Conservation (phyloP, 2,113 vertebrate species). For the Ascaphus truei region DNA sequence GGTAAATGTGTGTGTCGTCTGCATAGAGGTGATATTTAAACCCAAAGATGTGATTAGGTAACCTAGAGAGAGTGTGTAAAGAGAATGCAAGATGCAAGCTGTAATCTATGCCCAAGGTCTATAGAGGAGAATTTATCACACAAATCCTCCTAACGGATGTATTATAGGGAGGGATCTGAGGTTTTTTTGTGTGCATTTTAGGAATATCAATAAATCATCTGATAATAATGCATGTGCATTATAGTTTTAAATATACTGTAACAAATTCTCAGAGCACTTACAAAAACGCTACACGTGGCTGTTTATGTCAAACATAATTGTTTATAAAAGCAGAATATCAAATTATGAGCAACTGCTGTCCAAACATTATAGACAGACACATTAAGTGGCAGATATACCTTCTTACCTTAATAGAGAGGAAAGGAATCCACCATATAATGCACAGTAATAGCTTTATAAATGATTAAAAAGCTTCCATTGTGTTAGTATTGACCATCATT, state of each 20-base stretch:
- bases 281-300: neutral
- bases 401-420: neutral
- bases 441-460: slow-evolving; percentile 8
- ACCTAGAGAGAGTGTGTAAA: no score
- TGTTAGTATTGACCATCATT: slow-evolving; percentile 10
- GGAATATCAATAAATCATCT: no score
- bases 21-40: no score
- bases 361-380: neutral
- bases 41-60: no score
- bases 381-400: neutral
- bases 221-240: neutral
- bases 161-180: no score
- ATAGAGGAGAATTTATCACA: no score
- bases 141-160: no score
- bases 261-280: slow-evolving; percentile 11
- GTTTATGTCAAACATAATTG: neutral
- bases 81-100: no score
- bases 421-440: neutral
- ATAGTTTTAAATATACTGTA: neutral
- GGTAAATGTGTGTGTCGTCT: no score
- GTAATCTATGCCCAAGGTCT: no score
- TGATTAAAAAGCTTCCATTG: slow-evolving; percentile 15
- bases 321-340: neutral
- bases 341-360: neutral
- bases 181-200: no score